Conservation (phyloP, 2,888 invertebrate genomes). For the Coleophora flavipennella region DNA sequence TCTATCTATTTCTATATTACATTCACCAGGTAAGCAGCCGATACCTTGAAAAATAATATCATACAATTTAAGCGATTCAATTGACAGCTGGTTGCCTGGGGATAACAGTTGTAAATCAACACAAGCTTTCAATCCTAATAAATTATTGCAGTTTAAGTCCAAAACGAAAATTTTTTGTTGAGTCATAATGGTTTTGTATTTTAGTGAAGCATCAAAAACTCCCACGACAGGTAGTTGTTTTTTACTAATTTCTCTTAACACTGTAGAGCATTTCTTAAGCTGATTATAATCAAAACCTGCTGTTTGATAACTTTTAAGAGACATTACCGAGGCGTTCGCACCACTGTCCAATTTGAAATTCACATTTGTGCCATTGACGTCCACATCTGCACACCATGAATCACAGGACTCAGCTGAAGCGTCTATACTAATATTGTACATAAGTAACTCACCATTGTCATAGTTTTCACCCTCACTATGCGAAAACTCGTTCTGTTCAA, state of each 20-base stretch:
- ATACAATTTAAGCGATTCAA: not conserved
- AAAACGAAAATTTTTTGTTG: conserved; percentile 1
- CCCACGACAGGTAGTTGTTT: conserved; percentile 5
- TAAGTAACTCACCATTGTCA: conserved; percentile 4
- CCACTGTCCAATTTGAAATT: conserved; percentile 8
- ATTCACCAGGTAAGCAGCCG: conserved; percentile 4
- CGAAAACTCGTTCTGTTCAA: not conserved
- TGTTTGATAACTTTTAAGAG: not conserved
- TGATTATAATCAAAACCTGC: not conserved
- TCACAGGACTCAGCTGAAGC: not conserved
- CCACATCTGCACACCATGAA: not conserved
- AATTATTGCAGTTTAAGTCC: conserved; percentile 7
- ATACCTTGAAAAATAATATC: conserved; percentile 1
- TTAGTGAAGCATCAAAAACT: conserved; percentile 4
- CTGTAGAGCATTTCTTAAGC: not conserved
- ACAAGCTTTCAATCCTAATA: conserved; percentile 4
- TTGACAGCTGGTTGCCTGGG: not conserved
- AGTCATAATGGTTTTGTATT: not conserved
- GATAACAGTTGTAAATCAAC: not conserved
- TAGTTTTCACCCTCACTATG: conserved; percentile 1
- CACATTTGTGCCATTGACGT: not conserved
- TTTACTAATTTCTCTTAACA: conserved; percentile 6
- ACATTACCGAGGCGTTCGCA: conserved; percentile 6
- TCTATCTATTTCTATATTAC: conserved; percentile 1
- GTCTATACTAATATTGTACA: conserved; percentile 3